Evolutionary conservation across 2,113 vertebrate genomes (phyloP), one percentile per base, ranked within the genome.

Genomic region (Indri indri): DNA sequence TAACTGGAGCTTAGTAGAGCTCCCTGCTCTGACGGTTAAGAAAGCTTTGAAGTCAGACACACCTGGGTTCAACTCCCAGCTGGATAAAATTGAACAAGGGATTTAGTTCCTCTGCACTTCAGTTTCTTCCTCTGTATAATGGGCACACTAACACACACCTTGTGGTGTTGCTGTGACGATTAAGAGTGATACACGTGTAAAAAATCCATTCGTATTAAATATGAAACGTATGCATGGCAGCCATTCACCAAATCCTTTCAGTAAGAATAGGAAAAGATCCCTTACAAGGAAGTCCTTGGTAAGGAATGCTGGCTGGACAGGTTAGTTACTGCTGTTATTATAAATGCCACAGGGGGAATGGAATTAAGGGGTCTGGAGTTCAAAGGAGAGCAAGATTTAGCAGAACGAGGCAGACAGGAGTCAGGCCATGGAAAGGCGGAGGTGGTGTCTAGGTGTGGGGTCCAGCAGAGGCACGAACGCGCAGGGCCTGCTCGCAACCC

Each of bases 201-300:
- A 73, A 7, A 59, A 71, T 76, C 91, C 85, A 34, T 45, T 68
- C 23, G 32, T 20, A 71, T 16, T 66, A 74, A 91, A 20, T 22
- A 61, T 23, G 45, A 79, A 57, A 45, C 13, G 16, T 9, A 0
- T 1, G 7, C 12, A 0, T 1, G 9, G 40, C 10, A 65, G 37
- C 74, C 59, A 10, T 2, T 34, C 63, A 10, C 13, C 25, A 83
- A 47, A 50, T 20, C 4, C 14, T 34, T 52, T 83, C 37, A 8
- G 34, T 77, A 65, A 87, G 76, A 93, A 63, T 18, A 57, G 61
- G 57, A 63, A 88, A 91, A 93, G 45, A 52, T 50, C 40, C 11
- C 6, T 8, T 4, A n/a, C 2, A 34, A 16, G 34, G 27, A 90
- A 37, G 45, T 63, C 45, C 32, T 57, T 20, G n/a, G 32, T 54